Base-by-base conservation (phyloP, 1,140 invertebrate genomes). In the Probaryconus sp. region DNA sequence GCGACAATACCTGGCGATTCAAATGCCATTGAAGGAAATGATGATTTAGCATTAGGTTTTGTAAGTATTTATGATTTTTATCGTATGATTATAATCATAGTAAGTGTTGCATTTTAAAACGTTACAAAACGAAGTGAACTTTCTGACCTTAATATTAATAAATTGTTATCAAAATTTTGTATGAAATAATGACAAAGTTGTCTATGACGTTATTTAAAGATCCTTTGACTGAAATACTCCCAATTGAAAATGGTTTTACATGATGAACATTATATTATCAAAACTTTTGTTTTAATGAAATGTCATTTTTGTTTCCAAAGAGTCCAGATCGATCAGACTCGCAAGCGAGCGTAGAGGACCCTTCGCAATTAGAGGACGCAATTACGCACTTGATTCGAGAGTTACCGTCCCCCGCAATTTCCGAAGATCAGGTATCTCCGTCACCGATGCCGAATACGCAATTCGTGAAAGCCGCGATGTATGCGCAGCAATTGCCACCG, bases 381-480 rank as follows among this genome's bases (percentile, higher is more conserved):
- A 91, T 94, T 10, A 86, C 90, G 2, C 88, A 92, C 45, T 80
- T 94, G n/a, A 91, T 94, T 37, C 91, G 90, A 24, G 91, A 93
- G 70, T 78, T 93, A 14, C 89, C 91, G 3, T 88, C 89, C 0
- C 83, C 84, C 9, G 43, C 68, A 2, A 64, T 78, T n/a, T 74
- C 74, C 1, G 79, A 84, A 6, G 81, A 81, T 10, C 14, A 56
- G 20, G 31, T 68, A 0, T 55, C 79, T 1, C 71, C 79, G 1
- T 78, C 79, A 0, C 80, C 80, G 0, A 63, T 83, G 18, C 81
- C 73, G 0, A 79, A 87, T 18, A 69, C 75, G 0, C 83, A 88
- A 24, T 83, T 79, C n/a, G 75, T 79, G 0, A 87, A 87, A 53
- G 83, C 82, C 0, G 83, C 80, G 0, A 77, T 81, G 16, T 79